Conservation (phyloP, 2,113 vertebrate genomes). For the Bostrychus sinensis region DNA sequence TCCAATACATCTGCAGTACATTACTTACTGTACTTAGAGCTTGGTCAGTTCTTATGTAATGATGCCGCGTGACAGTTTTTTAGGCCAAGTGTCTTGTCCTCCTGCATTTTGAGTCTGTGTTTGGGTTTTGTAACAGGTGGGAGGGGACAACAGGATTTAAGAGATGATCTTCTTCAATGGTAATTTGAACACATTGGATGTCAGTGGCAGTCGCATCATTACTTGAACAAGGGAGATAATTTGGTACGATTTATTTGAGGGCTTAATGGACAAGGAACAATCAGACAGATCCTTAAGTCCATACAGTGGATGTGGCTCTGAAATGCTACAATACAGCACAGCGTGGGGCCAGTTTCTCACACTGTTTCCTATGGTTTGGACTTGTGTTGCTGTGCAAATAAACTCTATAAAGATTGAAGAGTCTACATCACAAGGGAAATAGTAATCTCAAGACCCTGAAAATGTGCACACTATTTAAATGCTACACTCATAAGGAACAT, state of each 20-base stretch:
- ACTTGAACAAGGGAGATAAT: background rate
- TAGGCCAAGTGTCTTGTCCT: conserved; percentile 41
- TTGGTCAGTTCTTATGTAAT: conserved; percentile 39
- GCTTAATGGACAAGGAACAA: conserved; percentile 24
- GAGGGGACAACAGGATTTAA: conserved; percentile 29
- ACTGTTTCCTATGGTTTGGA: background rate
- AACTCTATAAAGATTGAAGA: too few species aligned
- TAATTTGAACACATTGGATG: conserved; percentile 16
- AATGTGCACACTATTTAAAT: too few species aligned
- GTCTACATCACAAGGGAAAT: too few species aligned
- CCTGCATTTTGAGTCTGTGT: conserved; percentile 21
- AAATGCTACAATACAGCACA: too few species aligned
- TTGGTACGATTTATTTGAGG: conserved; percentile 3
- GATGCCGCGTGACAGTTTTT: conserved; percentile 26
- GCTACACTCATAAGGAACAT: too few species aligned
- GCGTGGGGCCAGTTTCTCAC: conserved; percentile 2
- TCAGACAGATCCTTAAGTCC: conserved; percentile 26
- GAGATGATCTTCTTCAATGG: conserved; percentile 30
- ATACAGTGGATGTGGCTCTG: conserved; percentile 10
- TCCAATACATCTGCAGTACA: background rate
- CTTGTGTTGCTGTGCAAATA: too few species aligned
- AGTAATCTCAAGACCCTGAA: too few species aligned
- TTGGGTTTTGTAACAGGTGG: conserved; percentile 43
- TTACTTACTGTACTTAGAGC: conserved; percentile 43
- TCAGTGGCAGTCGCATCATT: conserved; percentile 16